Base-by-base conservation (phyloP, 2,797 vertebrate genomes). In the Nyctibius grandis region DNA sequence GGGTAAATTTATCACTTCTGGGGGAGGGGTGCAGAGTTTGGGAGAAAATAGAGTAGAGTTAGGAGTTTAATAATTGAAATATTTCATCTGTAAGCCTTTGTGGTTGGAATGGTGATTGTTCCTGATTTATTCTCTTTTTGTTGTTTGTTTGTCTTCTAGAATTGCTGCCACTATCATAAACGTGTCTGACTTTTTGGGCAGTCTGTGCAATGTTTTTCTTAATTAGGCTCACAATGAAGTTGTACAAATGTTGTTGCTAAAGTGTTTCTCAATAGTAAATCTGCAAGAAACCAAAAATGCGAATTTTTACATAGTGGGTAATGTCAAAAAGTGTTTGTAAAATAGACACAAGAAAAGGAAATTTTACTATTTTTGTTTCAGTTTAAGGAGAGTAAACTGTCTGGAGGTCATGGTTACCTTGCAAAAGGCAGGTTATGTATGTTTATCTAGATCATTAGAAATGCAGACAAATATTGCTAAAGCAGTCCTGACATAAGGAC, bases 1-100 rank as follows among this genome's bases (percentile, higher is more conserved):
- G 33, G 38, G 26, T 51, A 88, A 96, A 95, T 88, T 81, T 96
- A 83, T 79, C 22, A 33, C 77, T 91, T 59, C 92, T 44, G 8
- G 7, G 28, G 17, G 10, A 75, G 9, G 15, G 36, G 20, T 85
- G 26, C 23, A 77, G 29, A 69, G 10, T 89, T 95, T 83, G 42
- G 47, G 57, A 88, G 34, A 75, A 91, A 77, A 95, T 45, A 92
- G 57, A 91, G 76, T 51, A 90, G 72, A 54, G 78, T 79, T 78
- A 44, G 31, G 33, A 54, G 60, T 69, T 85, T 83, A 96, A 88
- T 93, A 92, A 91, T 77, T 81, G 54, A 95, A 92, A 88, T 91
- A 78, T 40, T 96, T 95, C 11, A 89, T 88, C 77, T 88, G 23
- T 68, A 89, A 93, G 51, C 51, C 91, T 92, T 96, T 74, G 36